phyloP scores from a whole-genome alignment of 2,888 invertebrate genomes.

The Acheta domesticus region DNA sequence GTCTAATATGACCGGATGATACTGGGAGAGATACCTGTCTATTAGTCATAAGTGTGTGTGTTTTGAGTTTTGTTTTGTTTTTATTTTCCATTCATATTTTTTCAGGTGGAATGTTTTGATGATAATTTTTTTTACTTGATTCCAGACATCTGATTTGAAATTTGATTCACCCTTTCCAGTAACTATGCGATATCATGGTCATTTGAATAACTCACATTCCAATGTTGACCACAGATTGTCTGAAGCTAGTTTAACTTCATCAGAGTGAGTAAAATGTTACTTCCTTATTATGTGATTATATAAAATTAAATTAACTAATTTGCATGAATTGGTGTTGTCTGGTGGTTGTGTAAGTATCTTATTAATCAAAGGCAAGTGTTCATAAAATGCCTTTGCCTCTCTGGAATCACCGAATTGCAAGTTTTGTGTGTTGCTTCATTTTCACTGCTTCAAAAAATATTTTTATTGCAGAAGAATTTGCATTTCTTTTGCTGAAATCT shows the following conservation, averaged over 20 bases:
- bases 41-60: no score
- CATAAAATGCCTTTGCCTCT: no score
- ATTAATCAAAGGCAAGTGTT: no score
- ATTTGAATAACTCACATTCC: constrained; percentile 49
- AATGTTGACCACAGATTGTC: constrained; percentile 52
- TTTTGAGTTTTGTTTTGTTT: no score
- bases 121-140: constrained; percentile 35
- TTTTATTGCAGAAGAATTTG: no score
- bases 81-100: neutral
- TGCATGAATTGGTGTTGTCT: no score
- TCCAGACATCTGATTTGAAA: constrained; percentile 62
- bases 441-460: constrained; percentile 2
- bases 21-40: no score
- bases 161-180: constrained; percentile 56
- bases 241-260: constrained; percentile 56
- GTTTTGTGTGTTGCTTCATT: neutral
- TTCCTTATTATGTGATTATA: no score
- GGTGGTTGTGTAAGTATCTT: no score
- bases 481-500: no score
- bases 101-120: neutral
- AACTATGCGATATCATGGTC: constrained; percentile 58
- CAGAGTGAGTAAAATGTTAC: constrained; percentile 55
- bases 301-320: no score
- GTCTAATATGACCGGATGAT: no score
- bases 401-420: neutral